Evolutionary conservation across 2,888 invertebrate genomes (phyloP).

Genomic region (Cataglyphis altisquamis): DNA sequence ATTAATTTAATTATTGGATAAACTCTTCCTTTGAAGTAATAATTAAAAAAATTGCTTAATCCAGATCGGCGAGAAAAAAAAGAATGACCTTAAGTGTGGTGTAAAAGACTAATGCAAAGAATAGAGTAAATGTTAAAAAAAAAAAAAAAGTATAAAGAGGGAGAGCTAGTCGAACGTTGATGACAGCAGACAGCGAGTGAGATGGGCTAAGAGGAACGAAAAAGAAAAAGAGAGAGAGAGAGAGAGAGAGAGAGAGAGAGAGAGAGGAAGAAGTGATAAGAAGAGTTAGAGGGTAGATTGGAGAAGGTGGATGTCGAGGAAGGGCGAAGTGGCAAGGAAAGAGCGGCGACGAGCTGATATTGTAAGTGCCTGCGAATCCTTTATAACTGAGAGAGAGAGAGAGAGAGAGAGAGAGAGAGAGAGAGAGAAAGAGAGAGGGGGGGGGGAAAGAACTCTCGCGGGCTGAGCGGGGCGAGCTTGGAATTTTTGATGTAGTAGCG

Average conservation of each 20-base stretch:
- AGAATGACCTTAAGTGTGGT: constrained; percentile 33
- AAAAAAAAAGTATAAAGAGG: neutral
- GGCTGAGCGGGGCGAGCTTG: constrained; percentile 79
- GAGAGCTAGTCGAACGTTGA: constrained; percentile 70
- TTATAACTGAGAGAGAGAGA: constrained; percentile 80
- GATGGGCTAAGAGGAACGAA: constrained; percentile 16
- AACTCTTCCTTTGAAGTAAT: constrained; percentile 59
- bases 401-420: constrained; percentile 71
- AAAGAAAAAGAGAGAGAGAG: neutral
- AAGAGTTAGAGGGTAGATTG: constrained; percentile 32
- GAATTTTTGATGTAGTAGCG: constrained; percentile 85
- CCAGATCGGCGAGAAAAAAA: constrained; percentile 71
- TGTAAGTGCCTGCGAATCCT: constrained; percentile 85
- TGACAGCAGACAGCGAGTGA: constrained; percentile 53
- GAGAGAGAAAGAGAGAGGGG: constrained; percentile 59
- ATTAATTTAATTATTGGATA: neutral
- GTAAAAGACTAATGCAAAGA: neutral
- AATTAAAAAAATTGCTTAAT: constrained; percentile 74
- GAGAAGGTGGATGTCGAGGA: constrained; percentile 52
- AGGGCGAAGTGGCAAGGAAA: constrained; percentile 53
- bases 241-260: constrained; percentile 19
- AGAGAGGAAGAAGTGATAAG: neutral
- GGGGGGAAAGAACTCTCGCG: constrained; percentile 69
- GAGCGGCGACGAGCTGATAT: constrained; percentile 79
- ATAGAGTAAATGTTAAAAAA: constrained; percentile 22